Evolutionary conservation across 2,888 invertebrate species (phyloP), one percentile per base, ranked within the genome.

Genomic region (Pteria penguin): DNA sequence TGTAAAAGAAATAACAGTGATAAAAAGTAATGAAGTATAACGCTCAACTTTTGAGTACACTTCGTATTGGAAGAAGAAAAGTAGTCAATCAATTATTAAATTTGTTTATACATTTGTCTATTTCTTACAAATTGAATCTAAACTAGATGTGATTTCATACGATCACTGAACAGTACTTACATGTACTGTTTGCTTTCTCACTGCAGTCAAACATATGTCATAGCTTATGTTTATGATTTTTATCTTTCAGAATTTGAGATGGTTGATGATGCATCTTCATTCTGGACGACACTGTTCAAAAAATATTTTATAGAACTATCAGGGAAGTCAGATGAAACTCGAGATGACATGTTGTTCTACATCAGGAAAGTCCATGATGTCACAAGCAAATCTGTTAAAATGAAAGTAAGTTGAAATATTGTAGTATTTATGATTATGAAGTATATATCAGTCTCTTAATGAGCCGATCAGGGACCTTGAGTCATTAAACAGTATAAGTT

Each of bases 201-300:
- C n/a, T n/a, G n/a, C n/a, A n/a, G n/a, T n/a, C n/a, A 31, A 32
- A 33, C 22, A 18, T 24, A 31, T 29, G 57, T 22, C 29, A 61
- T n/a, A 1, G 31, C 11, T 45, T 45, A 1, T 45, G 8, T 8
- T 45, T 11, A 18, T 55, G 27, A 67, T 27, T 72, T 55, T 75
- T 29, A 22, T 32, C 60, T 82, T 85, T 54, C 82, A 88, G 89
- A 86, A 61, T 97, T 97, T 93, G 97, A 97, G 82, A 95, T 98
- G 92, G 94, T 97, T 22, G 61, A 62, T n/a, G 96, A 97, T 93
- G 97, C 97, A 54, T 97, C 96, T 76, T 97, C 97, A 2, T 98
- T 98, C 91, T 98, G 98, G 98, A 98, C 97, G 69, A 97, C 97
- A 92, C 94, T 98, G 84, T 98, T 98, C 93, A 97, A 97, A 82